A percentile compares a stretch with the other conserved stretches of the same genome.
phyloP scores from a whole-genome alignment of 2,113 vertebrate genomes.

The Cheirogaleus medius region DNA sequence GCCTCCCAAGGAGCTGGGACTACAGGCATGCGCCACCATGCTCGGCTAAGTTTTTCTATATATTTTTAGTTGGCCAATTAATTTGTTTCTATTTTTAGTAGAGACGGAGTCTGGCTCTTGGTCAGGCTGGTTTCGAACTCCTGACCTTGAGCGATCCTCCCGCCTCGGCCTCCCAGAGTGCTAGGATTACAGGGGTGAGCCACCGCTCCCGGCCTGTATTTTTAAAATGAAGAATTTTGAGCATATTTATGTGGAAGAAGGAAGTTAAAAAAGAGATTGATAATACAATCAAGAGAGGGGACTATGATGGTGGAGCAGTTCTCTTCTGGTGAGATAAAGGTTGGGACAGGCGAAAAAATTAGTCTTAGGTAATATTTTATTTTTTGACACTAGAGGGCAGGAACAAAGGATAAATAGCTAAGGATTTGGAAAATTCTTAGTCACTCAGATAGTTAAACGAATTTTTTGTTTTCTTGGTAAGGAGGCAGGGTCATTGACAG shows the following conservation, averaged over 20 bases:
- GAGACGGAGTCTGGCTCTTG: no score
- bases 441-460: neutral
- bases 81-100: no score
- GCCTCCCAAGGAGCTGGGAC: no score
- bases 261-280: neutral
- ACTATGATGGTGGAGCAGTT: neutral
- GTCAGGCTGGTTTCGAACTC: no score
- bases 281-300: neutral
- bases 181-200: no score
- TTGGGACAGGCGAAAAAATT: neutral
- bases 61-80: no score
- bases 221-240: neutral
- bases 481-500: neutral
- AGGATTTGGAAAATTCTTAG: neutral
- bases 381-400: neutral
- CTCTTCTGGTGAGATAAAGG: neutral
- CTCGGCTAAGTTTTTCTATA: no score
- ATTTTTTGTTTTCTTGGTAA: neutral
- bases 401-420: neutral
- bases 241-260: neutral
- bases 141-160: no score
- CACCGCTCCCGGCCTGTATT: no score
- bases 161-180: no score
- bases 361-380: neutral
- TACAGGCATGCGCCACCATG: no score